Percentiles rank a stretch among this genome's conserved stretches.
These are phyloP conservation scores for Lycophotia porphyrea DNA, from an alignment of 2,888 invertebrate species.

Conservation along the genomic window DNA sequence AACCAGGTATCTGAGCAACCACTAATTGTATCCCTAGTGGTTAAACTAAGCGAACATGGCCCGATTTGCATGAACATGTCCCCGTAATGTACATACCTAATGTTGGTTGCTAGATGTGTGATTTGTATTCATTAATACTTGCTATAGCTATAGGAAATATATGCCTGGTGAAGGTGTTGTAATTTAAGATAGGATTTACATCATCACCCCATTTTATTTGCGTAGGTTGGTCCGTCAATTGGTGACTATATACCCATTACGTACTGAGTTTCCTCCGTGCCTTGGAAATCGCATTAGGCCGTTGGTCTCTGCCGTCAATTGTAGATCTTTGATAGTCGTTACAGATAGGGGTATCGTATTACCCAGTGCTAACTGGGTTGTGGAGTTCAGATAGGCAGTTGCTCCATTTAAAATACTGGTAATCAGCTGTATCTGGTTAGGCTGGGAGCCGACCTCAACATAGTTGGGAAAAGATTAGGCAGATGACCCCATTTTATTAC, in stretches of 20 bases:
- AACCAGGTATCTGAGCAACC: constrained; percentile 30
- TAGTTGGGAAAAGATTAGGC: too few species aligned
- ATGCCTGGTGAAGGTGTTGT: not conserved
- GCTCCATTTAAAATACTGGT: not conserved
- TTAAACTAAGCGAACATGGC: constrained; percentile 57
- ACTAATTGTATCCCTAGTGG: constrained; percentile 55
- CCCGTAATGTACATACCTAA: constrained; percentile 54
- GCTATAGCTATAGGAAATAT: not conserved
- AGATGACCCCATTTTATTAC: too few species aligned
- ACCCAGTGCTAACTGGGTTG: too few species aligned
- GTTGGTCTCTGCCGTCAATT: too few species aligned
- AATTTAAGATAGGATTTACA: not conserved
- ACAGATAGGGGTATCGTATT: too few species aligned
- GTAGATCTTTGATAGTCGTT: too few species aligned
- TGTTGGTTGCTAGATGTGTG: constrained; percentile 34
- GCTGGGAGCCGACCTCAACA: not conserved
- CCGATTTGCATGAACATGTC: constrained; percentile 65
- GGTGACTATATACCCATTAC: too few species aligned
- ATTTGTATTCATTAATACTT: constrained; percentile 45
- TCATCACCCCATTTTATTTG: too few species aligned
- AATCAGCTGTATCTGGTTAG: not conserved
- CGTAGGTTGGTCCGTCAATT: too few species aligned
- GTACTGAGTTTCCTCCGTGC: too few species aligned
- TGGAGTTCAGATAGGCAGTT: too few species aligned
- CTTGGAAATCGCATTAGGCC: too few species aligned